Evolutionary conservation across 2,113 vertebrate genomes (phyloP), one percentile per base, ranked within the genome.

Genomic region (Platycercus adscitus): DNA sequence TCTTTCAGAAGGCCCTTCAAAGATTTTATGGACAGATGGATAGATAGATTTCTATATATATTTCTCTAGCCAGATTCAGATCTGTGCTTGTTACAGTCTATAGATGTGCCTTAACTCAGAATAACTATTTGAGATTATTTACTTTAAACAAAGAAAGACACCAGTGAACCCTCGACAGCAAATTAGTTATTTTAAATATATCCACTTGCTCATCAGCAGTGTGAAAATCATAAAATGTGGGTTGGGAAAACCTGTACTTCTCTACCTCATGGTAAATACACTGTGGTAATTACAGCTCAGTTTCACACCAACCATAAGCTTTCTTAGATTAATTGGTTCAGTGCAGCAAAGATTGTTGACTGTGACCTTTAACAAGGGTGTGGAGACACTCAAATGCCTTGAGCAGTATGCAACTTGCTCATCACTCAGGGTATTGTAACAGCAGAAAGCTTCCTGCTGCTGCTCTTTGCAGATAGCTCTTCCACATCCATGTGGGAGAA

Each of bases 291-390:
- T 89, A 93, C 44, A 90, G 39, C n/a, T 81, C 64, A 53, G 41
- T 81, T 91, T 93, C 85, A 55, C 41, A 93, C 50, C 64, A 93
- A 0, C 46, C 66, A 80, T 85, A 70, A 85, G 16, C 16, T 82
- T 91, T 86, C 69, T 83, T 61, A 61, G 65, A 89, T 76, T 94
- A 76, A 81, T 72, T 87, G 65, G 52, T 89, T 92, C 73, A 39
- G 70, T 24, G n/a, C 31, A 72, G 65, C 84, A 89, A 90, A 88
- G 19, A 72, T 55, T 77, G 75, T 64, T 84, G 81, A 35, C 81
- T 93, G 80, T 86, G 72, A 88, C 78, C 78, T 96, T 92, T 93
- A 86, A 65, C 70, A 92, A 79, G 86, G 52, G 43, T 84, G 86
- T 76, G 91, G 83, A 89, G 92, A 87, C 77, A 70, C 41, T 87